Percentiles rank a stretch among this genome's conserved stretches.
Evolutionary conservation across 2,113 vertebrate species (phyloP).

Genomic region (Phasianus colchicus): DNA sequence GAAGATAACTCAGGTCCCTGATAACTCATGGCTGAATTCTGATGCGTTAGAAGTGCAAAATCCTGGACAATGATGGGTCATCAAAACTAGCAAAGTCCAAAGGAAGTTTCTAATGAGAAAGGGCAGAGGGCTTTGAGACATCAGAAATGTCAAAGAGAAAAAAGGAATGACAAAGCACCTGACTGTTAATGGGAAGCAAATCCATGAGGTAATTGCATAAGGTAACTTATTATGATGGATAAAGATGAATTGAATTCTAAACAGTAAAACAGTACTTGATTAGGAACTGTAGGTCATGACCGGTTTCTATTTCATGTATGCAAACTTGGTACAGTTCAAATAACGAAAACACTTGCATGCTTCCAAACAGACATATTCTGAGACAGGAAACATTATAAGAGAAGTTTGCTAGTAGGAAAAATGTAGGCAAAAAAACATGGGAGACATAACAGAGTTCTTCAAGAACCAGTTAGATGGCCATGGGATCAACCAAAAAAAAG

Average conservation of each 20-base stretch:
- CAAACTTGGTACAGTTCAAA: background rate
- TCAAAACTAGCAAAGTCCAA: background rate
- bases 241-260: conserved; percentile 8
- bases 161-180: background rate
- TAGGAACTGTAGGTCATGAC: background rate
- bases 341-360: background rate
- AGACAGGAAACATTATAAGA: background rate
- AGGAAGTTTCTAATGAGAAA: background rate
- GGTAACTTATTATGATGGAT: background rate
- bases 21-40: background rate
- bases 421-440: background rate
- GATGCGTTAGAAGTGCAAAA: background rate
- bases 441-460: background rate
- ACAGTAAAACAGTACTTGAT: background rate
- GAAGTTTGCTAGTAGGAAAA: background rate
- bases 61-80: background rate
- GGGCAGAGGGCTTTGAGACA: background rate
- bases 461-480: background rate
- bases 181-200: background rate
- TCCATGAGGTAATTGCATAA: background rate
- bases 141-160: background rate
- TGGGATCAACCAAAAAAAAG: background rate
- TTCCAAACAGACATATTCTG: background rate
- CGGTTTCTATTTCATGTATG: background rate
- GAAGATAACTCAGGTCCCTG: background rate